Conservation (phyloP, 2,113 vertebrate genomes). For the Anser brachyrhynchus region DNA sequence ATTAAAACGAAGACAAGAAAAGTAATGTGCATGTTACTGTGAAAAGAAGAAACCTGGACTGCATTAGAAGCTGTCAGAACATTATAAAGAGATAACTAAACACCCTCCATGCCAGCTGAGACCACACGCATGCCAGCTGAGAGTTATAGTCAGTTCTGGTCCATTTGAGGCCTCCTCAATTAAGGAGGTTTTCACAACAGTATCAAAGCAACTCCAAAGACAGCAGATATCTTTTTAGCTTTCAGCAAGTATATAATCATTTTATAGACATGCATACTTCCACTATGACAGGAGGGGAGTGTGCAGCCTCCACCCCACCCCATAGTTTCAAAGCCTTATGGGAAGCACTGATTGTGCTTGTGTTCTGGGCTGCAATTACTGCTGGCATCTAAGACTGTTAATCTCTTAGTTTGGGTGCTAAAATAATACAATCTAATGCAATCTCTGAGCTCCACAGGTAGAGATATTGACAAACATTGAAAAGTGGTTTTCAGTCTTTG, state of each 20-base stretch:
- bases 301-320: background rate
- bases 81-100: background rate
- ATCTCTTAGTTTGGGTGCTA: background rate
- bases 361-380: background rate
- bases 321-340: background rate
- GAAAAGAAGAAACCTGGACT: background rate
- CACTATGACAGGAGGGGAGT: background rate
- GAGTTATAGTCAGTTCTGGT: background rate
- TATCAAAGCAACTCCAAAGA: background rate
- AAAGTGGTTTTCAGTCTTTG: background rate
- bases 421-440: background rate
- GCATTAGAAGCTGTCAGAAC: background rate
- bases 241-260: background rate
- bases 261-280: background rate
- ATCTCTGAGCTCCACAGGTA: background rate
- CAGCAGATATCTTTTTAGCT: background rate
- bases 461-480: background rate
- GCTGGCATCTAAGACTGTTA: background rate
- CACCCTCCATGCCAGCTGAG: background rate
- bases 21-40: background rate
- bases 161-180: background rate
- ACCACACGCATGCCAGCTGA: background rate
- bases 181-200: background rate
- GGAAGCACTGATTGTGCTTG: background rate
- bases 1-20: background rate